Percentiles rank a stretch among this genome's conserved stretches.
phyloP scores from a whole-genome alignment of 2,113 vertebrate species.

The Rhinopithecus roxellana region DNA sequence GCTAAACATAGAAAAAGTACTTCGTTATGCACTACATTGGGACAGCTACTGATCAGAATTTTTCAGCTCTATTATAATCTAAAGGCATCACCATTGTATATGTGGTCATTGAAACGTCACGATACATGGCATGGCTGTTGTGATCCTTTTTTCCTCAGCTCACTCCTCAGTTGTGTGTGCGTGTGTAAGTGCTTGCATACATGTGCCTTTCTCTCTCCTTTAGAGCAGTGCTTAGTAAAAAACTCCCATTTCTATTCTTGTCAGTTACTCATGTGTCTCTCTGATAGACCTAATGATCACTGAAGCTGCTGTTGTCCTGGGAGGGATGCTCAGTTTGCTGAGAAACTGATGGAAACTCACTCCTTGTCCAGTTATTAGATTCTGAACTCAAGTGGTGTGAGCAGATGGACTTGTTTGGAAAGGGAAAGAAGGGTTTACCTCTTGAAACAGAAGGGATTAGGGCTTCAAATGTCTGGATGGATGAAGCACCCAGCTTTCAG shows the following conservation, averaged over 20 bases:
- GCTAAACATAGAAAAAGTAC: background rate
- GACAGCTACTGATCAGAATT: background rate
- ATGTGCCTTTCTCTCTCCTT: background rate
- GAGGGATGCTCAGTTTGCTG: background rate
- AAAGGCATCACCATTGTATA: background rate
- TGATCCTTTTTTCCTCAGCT: background rate
- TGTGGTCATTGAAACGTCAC: background rate
- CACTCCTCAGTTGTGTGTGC: rapidly evolving
- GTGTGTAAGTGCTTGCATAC: no score
- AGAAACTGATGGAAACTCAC: background rate
- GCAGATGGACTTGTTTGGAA: background rate
- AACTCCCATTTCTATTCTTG: background rate
- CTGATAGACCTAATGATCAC: background rate
- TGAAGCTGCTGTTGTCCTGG: background rate
- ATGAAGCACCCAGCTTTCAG: background rate
- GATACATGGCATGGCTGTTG: no score
- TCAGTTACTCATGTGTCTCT: background rate
- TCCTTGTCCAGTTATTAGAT: background rate
- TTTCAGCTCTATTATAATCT: background rate
- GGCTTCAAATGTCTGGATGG: rapidly evolving
- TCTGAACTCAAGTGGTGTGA: background rate
- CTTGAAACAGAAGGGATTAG: conserved; percentile 15
- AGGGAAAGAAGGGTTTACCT: conserved; percentile 19
- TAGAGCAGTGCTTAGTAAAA: background rate
- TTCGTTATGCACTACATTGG: background rate